These are phyloP conservation scores for Amphiura filiformis DNA, from an alignment of 35 echinoderm and acorn worm genomes.

Conservation along the genomic window DNA sequence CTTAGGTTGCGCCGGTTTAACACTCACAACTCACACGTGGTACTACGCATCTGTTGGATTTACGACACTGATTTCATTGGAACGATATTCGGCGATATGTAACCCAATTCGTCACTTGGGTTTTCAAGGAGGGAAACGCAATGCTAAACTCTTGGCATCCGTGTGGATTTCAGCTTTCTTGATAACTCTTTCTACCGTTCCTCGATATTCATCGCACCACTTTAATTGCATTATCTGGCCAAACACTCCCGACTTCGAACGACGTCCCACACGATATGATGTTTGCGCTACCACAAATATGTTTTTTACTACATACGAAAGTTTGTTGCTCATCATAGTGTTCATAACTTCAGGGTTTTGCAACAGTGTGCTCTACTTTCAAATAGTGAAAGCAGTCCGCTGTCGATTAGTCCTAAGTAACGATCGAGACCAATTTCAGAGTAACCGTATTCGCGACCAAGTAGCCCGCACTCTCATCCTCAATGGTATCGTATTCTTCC, in stretches of 20 bases:
- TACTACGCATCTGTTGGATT: not conserved
- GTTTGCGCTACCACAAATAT: not conserved
- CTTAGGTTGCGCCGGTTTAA: not conserved
- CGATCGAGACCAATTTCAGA: not conserved
- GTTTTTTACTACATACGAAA: not conserved
- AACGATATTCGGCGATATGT: not conserved
- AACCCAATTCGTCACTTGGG: not conserved
- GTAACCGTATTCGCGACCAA: not conserved
- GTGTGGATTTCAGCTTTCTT: not conserved
- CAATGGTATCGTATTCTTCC: not conserved
- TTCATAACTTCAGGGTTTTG: not conserved
- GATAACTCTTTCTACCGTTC: not conserved
- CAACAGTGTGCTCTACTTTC: not conserved
- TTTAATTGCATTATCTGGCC: not conserved
- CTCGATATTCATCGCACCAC: not conserved
- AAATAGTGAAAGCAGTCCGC: not conserved
- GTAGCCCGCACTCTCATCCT: not conserved
- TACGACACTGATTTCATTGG: not conserved
- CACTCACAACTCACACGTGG: not conserved
- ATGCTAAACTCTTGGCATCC: not conserved
- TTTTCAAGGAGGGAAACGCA: not conserved
- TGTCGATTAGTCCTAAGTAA: not conserved
- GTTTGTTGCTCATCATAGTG: not conserved
- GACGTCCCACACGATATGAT: not conserved
- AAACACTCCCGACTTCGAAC: not conserved